These are phyloP conservation scores for Mystacides longicornis DNA, from an alignment of 2,888 invertebrate genomes.

Conservation along the genomic window DNA sequence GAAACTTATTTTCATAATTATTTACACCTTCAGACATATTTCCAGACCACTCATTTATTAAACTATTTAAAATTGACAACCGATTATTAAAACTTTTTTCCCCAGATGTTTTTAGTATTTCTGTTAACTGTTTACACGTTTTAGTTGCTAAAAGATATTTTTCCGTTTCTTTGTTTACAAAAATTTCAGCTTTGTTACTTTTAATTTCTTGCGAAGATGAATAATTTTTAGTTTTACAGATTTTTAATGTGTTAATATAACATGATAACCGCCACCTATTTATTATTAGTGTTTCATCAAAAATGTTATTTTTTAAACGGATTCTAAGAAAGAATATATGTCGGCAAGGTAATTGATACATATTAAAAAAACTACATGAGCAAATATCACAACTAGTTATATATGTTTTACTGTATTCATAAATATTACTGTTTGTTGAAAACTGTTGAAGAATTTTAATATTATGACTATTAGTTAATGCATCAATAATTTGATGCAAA, in stretches of 20 bases:
- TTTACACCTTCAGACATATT: background rate
- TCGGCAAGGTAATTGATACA: background rate
- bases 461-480: background rate
- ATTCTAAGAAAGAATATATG: background rate
- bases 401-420: background rate
- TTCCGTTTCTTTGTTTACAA: constrained; percentile 4
- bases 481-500: background rate
- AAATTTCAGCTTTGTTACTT: background rate
- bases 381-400: background rate
- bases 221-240: background rate
- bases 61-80: background rate
- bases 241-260: constrained; percentile 2
- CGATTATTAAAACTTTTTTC: constrained; percentile 3
- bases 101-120: constrained; percentile 7
- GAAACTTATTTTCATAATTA: background rate
- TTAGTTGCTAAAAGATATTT: background rate
- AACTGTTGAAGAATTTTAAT: background rate
- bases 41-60: constrained; percentile 4
- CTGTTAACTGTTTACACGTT: background rate
- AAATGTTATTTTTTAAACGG: background rate
- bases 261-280: constrained; percentile 1
- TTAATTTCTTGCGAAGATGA: background rate
- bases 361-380: constrained; percentile 2
- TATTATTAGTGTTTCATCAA: background rate
- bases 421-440: background rate